Base-by-base conservation (phyloP, 23 tunicate genomes). In the Phallusia fumigata region DNA sequence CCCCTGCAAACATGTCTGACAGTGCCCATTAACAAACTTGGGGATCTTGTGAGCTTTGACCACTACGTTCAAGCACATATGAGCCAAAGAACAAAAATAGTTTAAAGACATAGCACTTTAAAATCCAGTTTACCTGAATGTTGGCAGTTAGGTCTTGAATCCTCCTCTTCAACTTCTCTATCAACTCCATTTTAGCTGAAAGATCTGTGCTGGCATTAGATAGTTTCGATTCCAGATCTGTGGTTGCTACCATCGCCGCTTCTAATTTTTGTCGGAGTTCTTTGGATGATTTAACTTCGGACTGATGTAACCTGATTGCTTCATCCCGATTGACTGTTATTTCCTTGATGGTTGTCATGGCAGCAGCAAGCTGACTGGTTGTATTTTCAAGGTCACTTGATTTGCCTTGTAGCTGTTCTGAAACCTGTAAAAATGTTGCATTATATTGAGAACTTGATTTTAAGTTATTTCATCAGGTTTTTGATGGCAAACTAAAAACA, bases 391-490 rank as follows among this genome's bases (percentile, higher is more conserved):
- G 81, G 81, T 84, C 81, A 58, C 75, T 84, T 16, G 87, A 76
- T 36, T 84, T 84, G 32, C 87, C 87, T 84, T 84, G 81, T 18
- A 84, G 81, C 76, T 84, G 87, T 45, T 84, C 87, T 32, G 50
- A 30, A 50, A 58, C 76, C 87, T 84, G 28, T 6, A 21, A n/a
- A 34, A 77, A 18, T 30, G 36, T 5, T 33, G 31, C 32, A n/a
- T n/a, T n/a, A n/a, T n/a, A n/a, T n/a, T n/a, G n/a, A n/a, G n/a
- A n/a, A n/a, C n/a, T n/a, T n/a, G n/a, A n/a, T n/a, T n/a, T n/a
- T n/a, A n/a, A n/a, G n/a, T n/a, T n/a, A n/a, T n/a, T n/a, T n/a
- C n/a, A n/a, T n/a, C n/a, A n/a, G n/a, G n/a, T n/a, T n/a, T n/a
- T n/a, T n/a, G n/a, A n/a, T n/a, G n/a, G n/a, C n/a, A n/a, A n/a